Base-by-base conservation (phyloP, 1,140 invertebrate species). In the Euwallacea fornicatus region DNA sequence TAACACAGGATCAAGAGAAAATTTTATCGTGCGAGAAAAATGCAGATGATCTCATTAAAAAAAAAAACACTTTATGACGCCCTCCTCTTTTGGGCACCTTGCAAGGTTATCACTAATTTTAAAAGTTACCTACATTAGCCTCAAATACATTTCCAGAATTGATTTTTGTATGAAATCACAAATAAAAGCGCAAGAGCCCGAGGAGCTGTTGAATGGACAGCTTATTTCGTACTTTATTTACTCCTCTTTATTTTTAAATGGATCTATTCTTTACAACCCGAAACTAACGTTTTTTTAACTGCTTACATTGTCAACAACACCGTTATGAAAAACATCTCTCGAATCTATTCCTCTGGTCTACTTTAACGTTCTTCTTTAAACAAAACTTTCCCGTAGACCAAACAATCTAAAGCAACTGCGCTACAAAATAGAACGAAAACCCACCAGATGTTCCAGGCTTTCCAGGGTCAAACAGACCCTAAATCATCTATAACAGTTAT, bases 341-440 rank as follows among this genome's bases (percentile, higher is more conserved):
- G 4, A 58, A 58, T 58, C 10, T 10, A 11, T 15, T 58, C 21
- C 13, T n/a, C 55, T 58, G 10, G 16, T 58, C 21, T 16, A 16
- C n/a, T 13, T n/a, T 16, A 58, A 10, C 21, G 55, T 58, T 58
- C 55, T 15, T 15, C 13, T 58, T 33, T 15, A 58, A 58, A 58
- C 10, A n/a, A n/a, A 53, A n/a, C 11, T 8, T 53, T 53, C 50
- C 21, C 21, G 55, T 33, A 58, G 55, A 58, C 55, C 55, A 58
- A 58, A 58, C 55, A 58, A 21, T 58, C 21, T n/a, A 58, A n/a
- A 10, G 16, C n/a, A 58, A 58, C 10, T 58, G 50, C 50, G 21
- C 21, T 33, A 33, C 21, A 33, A 33, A 50, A 6, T 11, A 58
- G 21, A 58, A 15, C 21, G 55, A 58, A 15, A 15, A 21, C 21